A percentile compares a stretch with the other conserved stretches of the same genome.
Conservation (phyloP, 2,888 invertebrate species). For the Drosophila kambysellisi region DNA sequence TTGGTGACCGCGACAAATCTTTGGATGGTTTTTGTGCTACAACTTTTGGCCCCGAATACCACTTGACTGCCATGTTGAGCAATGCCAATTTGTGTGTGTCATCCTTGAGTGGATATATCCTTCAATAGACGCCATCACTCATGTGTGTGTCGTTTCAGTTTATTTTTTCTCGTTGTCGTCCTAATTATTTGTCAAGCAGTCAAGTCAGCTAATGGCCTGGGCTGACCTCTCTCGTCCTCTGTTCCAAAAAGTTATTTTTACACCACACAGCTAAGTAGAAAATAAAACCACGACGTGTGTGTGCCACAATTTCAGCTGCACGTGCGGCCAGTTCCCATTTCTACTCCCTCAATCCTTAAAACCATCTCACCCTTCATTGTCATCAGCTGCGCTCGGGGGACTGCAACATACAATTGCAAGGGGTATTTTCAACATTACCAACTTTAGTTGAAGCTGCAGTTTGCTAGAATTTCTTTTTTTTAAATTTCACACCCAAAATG, state of each 20-base stretch:
- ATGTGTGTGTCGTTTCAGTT: conserved; percentile 44
- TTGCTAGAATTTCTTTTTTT: conserved; percentile 72
- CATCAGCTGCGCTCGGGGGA: conserved; percentile 31
- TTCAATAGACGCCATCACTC: conserved; percentile 71
- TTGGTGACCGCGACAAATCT: conserved; percentile 74
- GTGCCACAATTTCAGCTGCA: conserved; percentile 37
- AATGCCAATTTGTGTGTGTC: conserved; percentile 74
- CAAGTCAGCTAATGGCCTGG: conserved; percentile 70
- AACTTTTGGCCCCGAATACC: conserved; percentile 61
- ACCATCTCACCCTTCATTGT: conserved; percentile 1
- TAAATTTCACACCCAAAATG: conserved; percentile 67
- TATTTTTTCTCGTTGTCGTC: conserved; percentile 49
- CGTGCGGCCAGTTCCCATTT: conserved; percentile 33
- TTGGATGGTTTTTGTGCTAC: conserved; percentile 54
- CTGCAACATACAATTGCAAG: conserved; percentile 19
- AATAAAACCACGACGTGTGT: conserved; percentile 64
- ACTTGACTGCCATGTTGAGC: conserved; percentile 75
- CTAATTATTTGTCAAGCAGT: conserved; percentile 78
- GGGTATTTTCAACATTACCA: conserved; percentile 26
- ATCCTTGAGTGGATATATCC: conserved; percentile 53
- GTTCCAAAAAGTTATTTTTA: conserved; percentile 10
- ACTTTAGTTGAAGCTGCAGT: conserved; percentile 36
- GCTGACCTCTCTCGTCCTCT: conserved; percentile 50
- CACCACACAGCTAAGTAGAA: conserved; percentile 50
- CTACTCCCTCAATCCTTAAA: conserved; percentile 1